phyloP scores from a whole-genome alignment of 1,140 invertebrate species.

The Macrocentrus cingulum region DNA sequence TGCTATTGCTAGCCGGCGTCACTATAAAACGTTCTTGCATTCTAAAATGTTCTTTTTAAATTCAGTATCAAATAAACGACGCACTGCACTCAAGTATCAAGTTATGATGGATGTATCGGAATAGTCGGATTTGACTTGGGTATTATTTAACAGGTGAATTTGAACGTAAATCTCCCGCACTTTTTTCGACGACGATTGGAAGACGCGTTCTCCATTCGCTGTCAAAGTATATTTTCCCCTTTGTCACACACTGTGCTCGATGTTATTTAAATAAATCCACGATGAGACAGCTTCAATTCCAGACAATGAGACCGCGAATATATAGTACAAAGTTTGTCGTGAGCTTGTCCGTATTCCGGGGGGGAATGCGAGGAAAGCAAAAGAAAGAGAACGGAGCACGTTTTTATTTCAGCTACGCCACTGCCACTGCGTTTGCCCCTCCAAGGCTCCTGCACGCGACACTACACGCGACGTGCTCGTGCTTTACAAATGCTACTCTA shows the following conservation, averaged over 20 bases:
- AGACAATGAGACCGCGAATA: constrained; percentile 2
- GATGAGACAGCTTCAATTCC: not conserved
- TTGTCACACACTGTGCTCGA: not conserved
- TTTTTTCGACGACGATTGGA: constrained; percentile 35
- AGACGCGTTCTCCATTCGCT: constrained; percentile 40
- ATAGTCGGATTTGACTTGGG: not conserved
- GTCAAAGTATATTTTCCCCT: constrained; percentile 7
- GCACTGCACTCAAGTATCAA: not conserved
- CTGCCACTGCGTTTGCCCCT: no score
- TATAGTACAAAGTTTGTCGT: no score
- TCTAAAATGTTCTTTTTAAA: constrained; percentile 1
- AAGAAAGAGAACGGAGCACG: no score
- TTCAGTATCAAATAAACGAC: not conserved
- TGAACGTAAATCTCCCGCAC: constrained; percentile 31
- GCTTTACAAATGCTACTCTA: not conserved
- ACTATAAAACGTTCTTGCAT: constrained; percentile 42
- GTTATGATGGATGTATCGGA: no score
- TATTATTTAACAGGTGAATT: not conserved
- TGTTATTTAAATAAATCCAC: not conserved
- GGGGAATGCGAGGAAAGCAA: no score
- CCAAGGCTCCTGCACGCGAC: not conserved
- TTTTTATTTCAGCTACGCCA: no score
- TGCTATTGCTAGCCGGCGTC: constrained; percentile 37
- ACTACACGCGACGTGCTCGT: constrained; percentile 31
- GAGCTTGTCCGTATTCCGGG: no score